phyloP scores from a whole-genome alignment of 2,797 vertebrate genomes.

The Pelochelys cantorii region DNA sequence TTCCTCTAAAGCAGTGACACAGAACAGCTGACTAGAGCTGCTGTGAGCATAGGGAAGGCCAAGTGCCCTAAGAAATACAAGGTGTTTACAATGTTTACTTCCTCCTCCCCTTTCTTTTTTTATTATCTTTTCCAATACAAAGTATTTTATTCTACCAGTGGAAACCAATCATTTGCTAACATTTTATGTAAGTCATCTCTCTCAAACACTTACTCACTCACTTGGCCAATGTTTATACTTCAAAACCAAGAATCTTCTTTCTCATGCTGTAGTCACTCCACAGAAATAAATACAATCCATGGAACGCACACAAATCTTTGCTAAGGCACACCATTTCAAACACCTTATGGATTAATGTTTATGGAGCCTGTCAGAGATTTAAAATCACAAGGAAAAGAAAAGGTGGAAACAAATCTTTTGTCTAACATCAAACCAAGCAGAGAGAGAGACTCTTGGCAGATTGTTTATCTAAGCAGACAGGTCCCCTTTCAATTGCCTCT shows the following conservation, averaged over 20 bases:
- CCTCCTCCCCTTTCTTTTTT: slow-evolving; percentile 28
- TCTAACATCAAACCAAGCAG: background rate
- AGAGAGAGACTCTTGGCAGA: background rate
- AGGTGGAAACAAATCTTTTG: slow-evolving; percentile 39
- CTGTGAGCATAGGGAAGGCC: slow-evolving; percentile 29
- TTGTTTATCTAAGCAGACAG: slow-evolving; percentile 54
- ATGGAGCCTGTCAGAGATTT: slow-evolving; percentile 57
- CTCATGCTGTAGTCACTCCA: background rate
- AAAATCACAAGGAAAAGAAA: slow-evolving; percentile 49
- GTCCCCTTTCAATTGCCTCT: slow-evolving; percentile 31
- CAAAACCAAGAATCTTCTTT: slow-evolving; percentile 53
- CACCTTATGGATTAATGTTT: slow-evolving; percentile 54
- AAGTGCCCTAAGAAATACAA: slow-evolving; percentile 60
- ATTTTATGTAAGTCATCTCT: slow-evolving; percentile 62
- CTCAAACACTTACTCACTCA: slow-evolving; percentile 30
- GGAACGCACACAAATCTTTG: slow-evolving; percentile 59
- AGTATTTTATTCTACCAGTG: slow-evolving; percentile 47
- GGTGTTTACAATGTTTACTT: slow-evolving; percentile 66
- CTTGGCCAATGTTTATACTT: slow-evolving; percentile 49
- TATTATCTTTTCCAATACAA: slow-evolving; percentile 54
- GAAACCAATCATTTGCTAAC: slow-evolving; percentile 65
- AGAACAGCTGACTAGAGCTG: background rate
- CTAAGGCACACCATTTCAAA: slow-evolving; percentile 46
- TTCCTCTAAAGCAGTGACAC: background rate
- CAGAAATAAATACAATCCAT: slow-evolving; percentile 51